Evolutionary conservation across 35 echinoderm and acorn worm species (phyloP), one percentile per base, ranked within the genome.

Genomic region (Anneissia japonica): DNA sequence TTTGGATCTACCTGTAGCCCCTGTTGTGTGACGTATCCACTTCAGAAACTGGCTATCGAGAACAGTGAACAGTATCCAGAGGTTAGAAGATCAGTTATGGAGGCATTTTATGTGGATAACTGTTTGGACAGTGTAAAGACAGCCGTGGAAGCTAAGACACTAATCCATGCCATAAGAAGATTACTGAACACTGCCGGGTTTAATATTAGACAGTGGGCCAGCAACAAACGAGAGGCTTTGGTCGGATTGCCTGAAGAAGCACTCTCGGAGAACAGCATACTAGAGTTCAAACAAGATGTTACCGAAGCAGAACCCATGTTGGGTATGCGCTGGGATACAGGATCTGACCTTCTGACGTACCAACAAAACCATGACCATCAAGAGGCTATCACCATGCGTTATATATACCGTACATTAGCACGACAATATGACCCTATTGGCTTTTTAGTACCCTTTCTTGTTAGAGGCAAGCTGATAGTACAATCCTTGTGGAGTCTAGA

Each of bases 61-160:
- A 14, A 83, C 9, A 1, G 32, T 2, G 17, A n/a, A 31, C 37
- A 46, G 16, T 26, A 83, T 30, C 37, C 38, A 46, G 45, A 85
- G 32, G 46, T 74, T 19, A 34, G 35, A 36, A 19, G 38, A 72
- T 46, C 83, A 21, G 23, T 72, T 0, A 34, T 73, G 46, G 34
- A 85, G 26, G 34, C 34, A 26, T 76, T 85, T 29, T 85, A 75
- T 38, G 84, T 85, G 34, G 84, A 85, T 37, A 85, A 85, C 31
- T 85, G 83, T 72, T 32, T 74, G 0, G 19, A 74, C 38, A 85
- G 84, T 36, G 31, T 40, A 46, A 56, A 56, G 4, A 46, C 73
- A 0, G 6, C 17, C 0, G 19, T 0, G 3, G 84, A 85, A 38
- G 56, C 84, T 7, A 75, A 39, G 33, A 31, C 30, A 0, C 31